Base-by-base conservation (phyloP, 1,140 invertebrate genomes). In the Belonocnema kinseyi region DNA sequence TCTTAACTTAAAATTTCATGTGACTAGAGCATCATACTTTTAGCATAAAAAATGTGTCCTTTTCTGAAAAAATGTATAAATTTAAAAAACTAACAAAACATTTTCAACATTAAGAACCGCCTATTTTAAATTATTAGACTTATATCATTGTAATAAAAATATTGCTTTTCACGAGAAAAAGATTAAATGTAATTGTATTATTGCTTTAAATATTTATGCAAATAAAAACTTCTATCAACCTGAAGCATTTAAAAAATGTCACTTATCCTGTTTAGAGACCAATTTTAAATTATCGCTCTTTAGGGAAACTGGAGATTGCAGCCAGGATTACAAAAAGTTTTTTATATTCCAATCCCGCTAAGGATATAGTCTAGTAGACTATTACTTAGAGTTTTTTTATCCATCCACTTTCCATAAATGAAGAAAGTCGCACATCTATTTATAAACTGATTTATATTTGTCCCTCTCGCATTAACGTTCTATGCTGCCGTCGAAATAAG, bases 231-330 rank as follows among this genome's bases (percentile, higher is more conserved):
- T 50, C 14, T 26, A 75, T 12, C 13, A 26, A 56, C 33, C 10
- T 33, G 51, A 75, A 66, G 50, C 40, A 61, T 75, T 61, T 54
- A 19, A 75, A 71, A 72, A 72, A 72, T 71, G 53, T 50, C 21
- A 66, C 72, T 73, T 77, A 52, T 52, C 58, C 50, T 75, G 17
- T 51, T 66, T 66, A 66, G 26, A 21, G 33, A 66, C 33, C 0
- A 21, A 40, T 5, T 16, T 66, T 21, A 66, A 66, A 66, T 66
- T 14, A 66, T 66, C 21, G 13, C 58, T 66, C 7, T 14, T 66
- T 66, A 66, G 11, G 58, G 58, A 66, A 66, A 66, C 58, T 66
- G 21, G 58, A 66, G 13, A 66, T 26, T 66, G 26, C 26, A 33
- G 21, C 40, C 58, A 66, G 26, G 58, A 66, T 66, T 66, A 66